These are phyloP conservation scores for Gymnoscopelus microlampas DNA, from an alignment of 2,797 vertebrate species.

Conservation along the genomic window DNA sequence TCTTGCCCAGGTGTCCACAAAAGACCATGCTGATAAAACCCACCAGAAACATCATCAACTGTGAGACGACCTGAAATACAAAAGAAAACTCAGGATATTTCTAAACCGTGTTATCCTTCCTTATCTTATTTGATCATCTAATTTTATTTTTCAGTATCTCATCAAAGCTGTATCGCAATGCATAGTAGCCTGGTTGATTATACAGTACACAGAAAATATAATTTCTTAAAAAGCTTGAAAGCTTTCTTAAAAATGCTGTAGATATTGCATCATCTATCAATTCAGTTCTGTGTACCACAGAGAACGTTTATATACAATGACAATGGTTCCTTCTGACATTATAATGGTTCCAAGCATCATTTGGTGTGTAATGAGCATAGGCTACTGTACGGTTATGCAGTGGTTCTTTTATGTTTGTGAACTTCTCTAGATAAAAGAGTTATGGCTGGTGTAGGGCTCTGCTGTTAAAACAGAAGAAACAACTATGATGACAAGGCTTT, in stretches of 20 bases:
- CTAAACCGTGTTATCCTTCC: neutral
- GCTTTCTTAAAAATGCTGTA: too few species aligned
- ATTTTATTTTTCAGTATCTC: neutral
- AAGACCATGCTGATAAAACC: slow-evolving; percentile 88
- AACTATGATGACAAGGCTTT: too few species aligned
- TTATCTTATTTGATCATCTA: neutral
- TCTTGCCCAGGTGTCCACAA: slow-evolving; percentile 90
- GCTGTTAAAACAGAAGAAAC: slow-evolving; percentile 29
- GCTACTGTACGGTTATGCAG: slow-evolving; percentile 36
- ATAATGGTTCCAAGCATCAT: too few species aligned
- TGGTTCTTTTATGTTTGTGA: slow-evolving; percentile 47
- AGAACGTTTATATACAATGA: too few species aligned
- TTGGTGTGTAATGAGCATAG: neutral
- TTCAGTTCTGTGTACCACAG: too few species aligned
- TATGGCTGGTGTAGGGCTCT: slow-evolving; percentile 37
- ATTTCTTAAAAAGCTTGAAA: too few species aligned
- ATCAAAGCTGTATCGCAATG: too few species aligned
- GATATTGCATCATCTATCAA: too few species aligned
- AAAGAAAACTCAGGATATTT: slow-evolving; percentile 19
- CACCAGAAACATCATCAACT: slow-evolving; percentile 85
- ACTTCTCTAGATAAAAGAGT: slow-evolving; percentile 41
- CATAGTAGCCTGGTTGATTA: too few species aligned
- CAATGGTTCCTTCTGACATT: too few species aligned
- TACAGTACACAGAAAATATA: too few species aligned
- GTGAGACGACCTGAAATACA: slow-evolving; percentile 82